phyloP scores from a whole-genome alignment of 2,797 vertebrate species.

The Malurus leucopterus region DNA sequence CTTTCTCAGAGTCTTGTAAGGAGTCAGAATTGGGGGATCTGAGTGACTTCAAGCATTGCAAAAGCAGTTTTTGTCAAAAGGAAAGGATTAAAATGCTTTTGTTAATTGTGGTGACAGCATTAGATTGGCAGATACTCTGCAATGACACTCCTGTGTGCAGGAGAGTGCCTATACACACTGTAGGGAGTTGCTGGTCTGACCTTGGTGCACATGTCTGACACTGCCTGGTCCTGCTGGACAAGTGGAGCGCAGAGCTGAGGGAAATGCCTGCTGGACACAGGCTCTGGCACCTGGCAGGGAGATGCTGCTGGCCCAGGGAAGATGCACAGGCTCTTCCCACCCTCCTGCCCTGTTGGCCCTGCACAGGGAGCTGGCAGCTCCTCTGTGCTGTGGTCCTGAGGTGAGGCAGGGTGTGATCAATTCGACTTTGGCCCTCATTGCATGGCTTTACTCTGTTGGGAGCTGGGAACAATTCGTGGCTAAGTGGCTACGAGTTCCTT shows the following conservation, averaged over 20 bases:
- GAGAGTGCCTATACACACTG: not conserved
- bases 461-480: not conserved
- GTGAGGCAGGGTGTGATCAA: not conserved
- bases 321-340: rapidly evolving
- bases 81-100: not conserved
- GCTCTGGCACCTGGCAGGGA: not conserved
- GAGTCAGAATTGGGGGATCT: not conserved
- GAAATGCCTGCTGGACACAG: rapidly evolving
- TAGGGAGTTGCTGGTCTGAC: not conserved
- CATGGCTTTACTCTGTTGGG: not conserved
- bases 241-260: not conserved
- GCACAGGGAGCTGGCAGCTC: not conserved
- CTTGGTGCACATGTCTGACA: rapidly evolving
- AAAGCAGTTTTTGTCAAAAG: not conserved
- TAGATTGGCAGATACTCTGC: not conserved
- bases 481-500: not conserved
- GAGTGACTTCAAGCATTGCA: not conserved
- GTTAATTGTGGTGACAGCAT: not conserved
- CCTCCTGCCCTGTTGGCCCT: not conserved
- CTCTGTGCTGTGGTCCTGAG: rapidly evolving
- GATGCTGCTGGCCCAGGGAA: not conserved
- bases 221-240: not conserved
- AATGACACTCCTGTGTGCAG: not conserved
- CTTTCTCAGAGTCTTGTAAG: not conserved
- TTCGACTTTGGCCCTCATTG: not conserved